Percentiles rank a stretch among this genome's conserved stretches.
Evolutionary conservation across 35 echinoderm and acorn worm species (phyloP).

Genomic region (Anneissia japonica): DNA sequence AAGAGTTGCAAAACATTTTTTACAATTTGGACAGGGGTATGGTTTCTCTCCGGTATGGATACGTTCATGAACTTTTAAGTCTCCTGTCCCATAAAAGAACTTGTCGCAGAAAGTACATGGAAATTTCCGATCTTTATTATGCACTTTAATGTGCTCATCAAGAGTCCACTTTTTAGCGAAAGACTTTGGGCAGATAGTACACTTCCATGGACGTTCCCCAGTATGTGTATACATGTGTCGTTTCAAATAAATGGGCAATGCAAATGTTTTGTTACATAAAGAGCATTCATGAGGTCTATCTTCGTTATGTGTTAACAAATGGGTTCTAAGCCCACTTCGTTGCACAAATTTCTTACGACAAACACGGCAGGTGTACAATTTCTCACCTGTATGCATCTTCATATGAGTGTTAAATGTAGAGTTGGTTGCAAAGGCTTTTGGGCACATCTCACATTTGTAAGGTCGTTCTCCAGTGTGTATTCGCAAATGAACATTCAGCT

Average conservation of each 20-base stretch:
- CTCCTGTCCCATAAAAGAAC: neutral
- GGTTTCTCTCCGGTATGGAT: conserved; percentile 47
- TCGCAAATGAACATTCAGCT: neutral
- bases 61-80: conserved; percentile 39
- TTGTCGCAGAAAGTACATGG: conserved; percentile 68
- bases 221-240: conserved; percentile 59
- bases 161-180: conserved; percentile 41
- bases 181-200: conserved; percentile 37
- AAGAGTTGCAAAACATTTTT: conserved; percentile 32
- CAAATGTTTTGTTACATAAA: conserved; percentile 53
- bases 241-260: neutral
- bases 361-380: conserved; percentile 50
- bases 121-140: conserved; percentile 52
- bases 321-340: conserved; percentile 24
- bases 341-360: conserved; percentile 57
- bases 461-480: neutral
- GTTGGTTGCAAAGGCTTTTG: neutral
- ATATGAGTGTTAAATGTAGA: neutral
- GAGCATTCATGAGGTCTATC: conserved; percentile 40
- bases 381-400: conserved; percentile 49
- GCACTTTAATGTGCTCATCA: conserved; percentile 56
- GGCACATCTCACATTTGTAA: neutral
- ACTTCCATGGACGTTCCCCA: conserved; percentile 65
- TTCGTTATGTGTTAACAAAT: conserved; percentile 44
- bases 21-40: conserved; percentile 45